Percentiles rank a stretch among this genome's conserved stretches.
These are phyloP conservation scores for Thinocorus orbignyianus DNA, from an alignment of 2,113 vertebrate species.

Conservation along the genomic window DNA sequence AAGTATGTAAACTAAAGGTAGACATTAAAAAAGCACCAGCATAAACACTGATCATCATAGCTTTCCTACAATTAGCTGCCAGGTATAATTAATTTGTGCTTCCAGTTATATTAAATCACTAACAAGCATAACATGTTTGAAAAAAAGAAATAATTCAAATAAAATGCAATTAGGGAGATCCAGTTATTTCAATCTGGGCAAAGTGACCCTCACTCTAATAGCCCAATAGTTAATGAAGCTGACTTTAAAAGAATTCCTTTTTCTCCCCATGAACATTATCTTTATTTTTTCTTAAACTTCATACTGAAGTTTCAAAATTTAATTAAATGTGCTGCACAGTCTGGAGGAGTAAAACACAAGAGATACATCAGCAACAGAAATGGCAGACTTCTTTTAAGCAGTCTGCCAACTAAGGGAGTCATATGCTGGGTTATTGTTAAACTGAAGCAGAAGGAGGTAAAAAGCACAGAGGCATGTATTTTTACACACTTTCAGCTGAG, in stretches of 20 bases:
- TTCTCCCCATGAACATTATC: slow-evolving; percentile 35
- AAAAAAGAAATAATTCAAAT: slow-evolving; percentile 68
- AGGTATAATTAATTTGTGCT: slow-evolving; percentile 69
- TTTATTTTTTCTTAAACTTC: slow-evolving; percentile 45
- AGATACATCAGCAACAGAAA: slow-evolving; percentile 16
- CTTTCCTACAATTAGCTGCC: slow-evolving; percentile 26
- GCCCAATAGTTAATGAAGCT: slow-evolving; percentile 50
- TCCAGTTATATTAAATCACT: slow-evolving; percentile 60
- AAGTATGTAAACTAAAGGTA: slow-evolving; percentile 39
- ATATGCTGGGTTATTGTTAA: background rate
- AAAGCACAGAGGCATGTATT: background rate
- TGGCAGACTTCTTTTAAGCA: background rate
- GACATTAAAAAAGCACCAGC: background rate
- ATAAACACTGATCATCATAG: slow-evolving; percentile 44
- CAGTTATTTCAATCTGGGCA: slow-evolving; percentile 54
- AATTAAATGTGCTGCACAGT: slow-evolving; percentile 44
- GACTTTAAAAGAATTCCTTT: slow-evolving; percentile 52
- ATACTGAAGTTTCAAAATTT: slow-evolving; percentile 35
- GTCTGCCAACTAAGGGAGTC: background rate
- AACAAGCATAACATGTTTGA: slow-evolving; percentile 68
- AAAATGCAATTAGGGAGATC: slow-evolving; percentile 64
- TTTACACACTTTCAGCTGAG: background rate
- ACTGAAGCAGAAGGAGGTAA: background rate
- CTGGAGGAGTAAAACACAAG: slow-evolving; percentile 38
- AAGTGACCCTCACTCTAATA: slow-evolving; percentile 63